Percentiles rank a stretch among this genome's conserved stretches.
Evolutionary conservation across 1,140 invertebrate genomes (phyloP).

Genomic region (Plodia interpunctella): DNA sequence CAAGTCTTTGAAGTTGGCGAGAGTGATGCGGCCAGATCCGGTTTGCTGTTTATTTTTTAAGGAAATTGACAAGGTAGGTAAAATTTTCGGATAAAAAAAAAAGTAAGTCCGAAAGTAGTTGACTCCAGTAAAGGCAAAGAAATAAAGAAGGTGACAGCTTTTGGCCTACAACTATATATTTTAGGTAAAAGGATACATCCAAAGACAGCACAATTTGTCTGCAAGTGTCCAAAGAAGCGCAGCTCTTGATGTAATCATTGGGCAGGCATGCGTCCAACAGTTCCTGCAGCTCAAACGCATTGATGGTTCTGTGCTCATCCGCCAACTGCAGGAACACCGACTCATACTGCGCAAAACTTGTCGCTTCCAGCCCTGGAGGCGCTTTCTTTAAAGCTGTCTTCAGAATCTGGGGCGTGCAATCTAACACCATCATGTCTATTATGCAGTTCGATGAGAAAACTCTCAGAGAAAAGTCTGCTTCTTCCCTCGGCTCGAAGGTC

Average conservation of each 20-base stretch:
- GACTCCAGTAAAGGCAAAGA: too few relatives aligned
- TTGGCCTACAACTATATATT: background rate
- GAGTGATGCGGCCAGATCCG: constrained; percentile 89
- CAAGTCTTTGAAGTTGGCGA: constrained; percentile 93
- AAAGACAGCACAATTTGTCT: constrained; percentile 92
- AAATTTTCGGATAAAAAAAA: too few relatives aligned
- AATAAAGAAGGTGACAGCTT: too few relatives aligned
- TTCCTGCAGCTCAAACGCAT: constrained; percentile 94
- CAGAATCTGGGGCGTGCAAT: constrained; percentile 84
- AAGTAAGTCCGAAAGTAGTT: too few relatives aligned
- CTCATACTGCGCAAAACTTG: constrained; percentile 91
- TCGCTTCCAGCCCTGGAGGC: constrained; percentile 80
- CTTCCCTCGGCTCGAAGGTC: constrained; percentile 93
- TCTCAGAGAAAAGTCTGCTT: constrained; percentile 89
- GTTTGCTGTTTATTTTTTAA: constrained; percentile 79
- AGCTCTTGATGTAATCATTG: constrained; percentile 97
- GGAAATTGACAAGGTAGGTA: too few relatives aligned
- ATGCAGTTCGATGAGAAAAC: constrained; percentile 90
- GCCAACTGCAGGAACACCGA: constrained; percentile 93
- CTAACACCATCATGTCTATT: constrained; percentile 89
- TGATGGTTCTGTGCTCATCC: constrained; percentile 92
- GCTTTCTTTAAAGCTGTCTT: constrained; percentile 87
- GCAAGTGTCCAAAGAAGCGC: constrained; percentile 94
- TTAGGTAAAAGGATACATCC: constrained; percentile 83
- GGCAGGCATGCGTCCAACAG: constrained; percentile 93